Evolutionary conservation across 2,888 invertebrate genomes (phyloP).

Genomic region (Biston betularia): DNA sequence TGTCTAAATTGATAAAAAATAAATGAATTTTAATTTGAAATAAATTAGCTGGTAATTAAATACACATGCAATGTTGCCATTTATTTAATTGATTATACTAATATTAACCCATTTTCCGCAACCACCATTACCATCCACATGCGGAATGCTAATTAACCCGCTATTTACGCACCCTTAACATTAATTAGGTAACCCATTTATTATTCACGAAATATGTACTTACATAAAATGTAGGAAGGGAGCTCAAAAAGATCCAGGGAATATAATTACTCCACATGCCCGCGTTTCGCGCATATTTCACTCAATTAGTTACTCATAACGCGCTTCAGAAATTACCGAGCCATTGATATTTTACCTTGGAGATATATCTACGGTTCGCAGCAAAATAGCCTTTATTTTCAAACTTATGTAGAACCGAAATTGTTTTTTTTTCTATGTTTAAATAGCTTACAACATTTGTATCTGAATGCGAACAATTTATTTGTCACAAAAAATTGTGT

Average conservation of each 20-base stretch:
- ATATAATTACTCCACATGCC: slow-evolving; percentile 20
- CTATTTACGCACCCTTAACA: not conserved
- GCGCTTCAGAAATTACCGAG: slow-evolving; percentile 29
- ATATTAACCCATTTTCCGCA: not conserved
- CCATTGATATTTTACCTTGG: slow-evolving; percentile 22
- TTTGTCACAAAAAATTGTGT: too few relatives aligned
- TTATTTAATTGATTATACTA: too few relatives aligned
- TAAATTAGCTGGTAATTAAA: too few relatives aligned
- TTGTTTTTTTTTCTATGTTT: not conserved
- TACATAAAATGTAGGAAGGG: slow-evolving; percentile 1
- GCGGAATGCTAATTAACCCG: not conserved
- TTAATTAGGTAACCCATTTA: not conserved
- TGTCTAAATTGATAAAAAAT: too few relatives aligned
- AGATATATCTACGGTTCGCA: not conserved
- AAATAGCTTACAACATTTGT: slow-evolving; percentile 13
- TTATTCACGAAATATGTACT: slow-evolving; percentile 1
- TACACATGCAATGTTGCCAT: too few relatives aligned
- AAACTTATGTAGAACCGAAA: not conserved
- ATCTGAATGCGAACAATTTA: not conserved
- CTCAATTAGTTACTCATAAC: slow-evolving; percentile 34
- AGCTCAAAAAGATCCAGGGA: slow-evolving; percentile 12
- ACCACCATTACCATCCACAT: not conserved
- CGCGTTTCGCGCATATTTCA: slow-evolving; percentile 33
- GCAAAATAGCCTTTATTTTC: slow-evolving; percentile 8
- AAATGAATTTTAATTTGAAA: too few relatives aligned